These are phyloP conservation scores for Labroides dimidiatus DNA, from an alignment of 2,797 vertebrate species.

Conservation along the genomic window DNA sequence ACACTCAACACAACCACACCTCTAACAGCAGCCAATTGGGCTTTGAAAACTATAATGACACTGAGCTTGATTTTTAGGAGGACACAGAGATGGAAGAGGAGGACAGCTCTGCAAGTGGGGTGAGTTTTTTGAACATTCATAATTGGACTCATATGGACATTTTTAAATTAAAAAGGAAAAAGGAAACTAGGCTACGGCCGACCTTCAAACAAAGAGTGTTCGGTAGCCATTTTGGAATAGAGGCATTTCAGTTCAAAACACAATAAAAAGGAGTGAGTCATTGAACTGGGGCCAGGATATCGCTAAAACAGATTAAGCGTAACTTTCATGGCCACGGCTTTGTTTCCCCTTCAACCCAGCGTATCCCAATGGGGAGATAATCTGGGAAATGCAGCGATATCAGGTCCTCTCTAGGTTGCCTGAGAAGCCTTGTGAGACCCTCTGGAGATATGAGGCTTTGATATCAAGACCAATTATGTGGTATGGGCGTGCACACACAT, in stretches of 20 bases:
- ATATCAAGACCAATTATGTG: constrained; percentile 84
- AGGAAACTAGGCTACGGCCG: background rate
- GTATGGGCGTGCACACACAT: constrained; percentile 45
- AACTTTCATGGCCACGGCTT: constrained; percentile 76
- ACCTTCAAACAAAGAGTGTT: constrained; percentile 24
- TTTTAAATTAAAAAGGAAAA: constrained; percentile 4
- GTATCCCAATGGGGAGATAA: constrained; percentile 77
- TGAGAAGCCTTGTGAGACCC: constrained; percentile 82
- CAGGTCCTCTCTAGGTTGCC: constrained; percentile 77
- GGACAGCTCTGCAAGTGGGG: background rate
- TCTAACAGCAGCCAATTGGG: background rate
- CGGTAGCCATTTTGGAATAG: constrained; percentile 48
- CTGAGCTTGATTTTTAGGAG: constrained; percentile 6
- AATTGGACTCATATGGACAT: constrained; percentile 9
- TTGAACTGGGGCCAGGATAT: constrained; percentile 63
- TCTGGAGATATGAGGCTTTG: constrained; percentile 83
- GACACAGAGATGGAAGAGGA: background rate
- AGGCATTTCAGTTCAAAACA: constrained; percentile 37
- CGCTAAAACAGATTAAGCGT: constrained; percentile 74
- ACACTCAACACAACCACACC: constrained; percentile 30
- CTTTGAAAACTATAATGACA: constrained; percentile 30
- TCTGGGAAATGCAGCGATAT: constrained; percentile 79
- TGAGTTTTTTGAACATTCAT: background rate
- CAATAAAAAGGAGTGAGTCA: constrained; percentile 65
- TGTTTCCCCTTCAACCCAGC: constrained; percentile 71